Evolutionary conservation across 1,140 invertebrate genomes (phyloP).

Genomic region (Lepidotrigona ventralis): DNA sequence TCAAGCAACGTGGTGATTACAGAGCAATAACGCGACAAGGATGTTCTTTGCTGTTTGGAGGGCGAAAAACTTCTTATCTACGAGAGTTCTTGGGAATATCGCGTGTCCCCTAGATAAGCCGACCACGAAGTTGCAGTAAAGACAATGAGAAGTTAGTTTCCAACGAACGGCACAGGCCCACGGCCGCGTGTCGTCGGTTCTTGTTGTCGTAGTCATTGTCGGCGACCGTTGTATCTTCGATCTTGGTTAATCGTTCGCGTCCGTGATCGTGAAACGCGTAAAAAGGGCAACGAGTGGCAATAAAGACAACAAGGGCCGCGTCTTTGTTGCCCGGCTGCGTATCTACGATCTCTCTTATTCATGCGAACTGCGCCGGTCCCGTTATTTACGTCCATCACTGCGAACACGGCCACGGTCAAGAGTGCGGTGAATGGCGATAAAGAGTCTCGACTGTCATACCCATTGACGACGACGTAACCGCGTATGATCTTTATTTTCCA

Average conservation of each 20-base stretch:
- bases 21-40: conserved; percentile 9
- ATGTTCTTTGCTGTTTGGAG: conserved; percentile 2
- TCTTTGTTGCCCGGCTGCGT: conserved; percentile 51
- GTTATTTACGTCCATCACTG: conserved; percentile 60
- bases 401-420: conserved; percentile 52
- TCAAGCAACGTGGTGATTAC: background rate
- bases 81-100: conserved; percentile 51
- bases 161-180: conserved; percentile 31
- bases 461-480: conserved; percentile 27
- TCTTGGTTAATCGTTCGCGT: conserved; percentile 69
- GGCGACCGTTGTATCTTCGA: conserved; percentile 59
- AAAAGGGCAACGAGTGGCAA: conserved; percentile 58
- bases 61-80: conserved; percentile 49
- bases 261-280: conserved; percentile 53
- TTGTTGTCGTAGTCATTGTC: conserved; percentile 51
- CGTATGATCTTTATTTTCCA: conserved; percentile 5
- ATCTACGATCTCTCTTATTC: conserved; percentile 63
- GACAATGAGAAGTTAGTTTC: conserved; percentile 65
- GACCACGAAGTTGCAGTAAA: conserved; percentile 60
- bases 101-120: conserved; percentile 68
- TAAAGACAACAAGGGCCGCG: conserved; percentile 46
- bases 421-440: conserved; percentile 53
- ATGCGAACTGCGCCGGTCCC: conserved; percentile 19
- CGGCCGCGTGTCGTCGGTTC: conserved; percentile 30
- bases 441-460: conserved; percentile 46